phyloP scores from a whole-genome alignment of 92 coral and sea anemone species.

The Porites cylindrica region DNA sequence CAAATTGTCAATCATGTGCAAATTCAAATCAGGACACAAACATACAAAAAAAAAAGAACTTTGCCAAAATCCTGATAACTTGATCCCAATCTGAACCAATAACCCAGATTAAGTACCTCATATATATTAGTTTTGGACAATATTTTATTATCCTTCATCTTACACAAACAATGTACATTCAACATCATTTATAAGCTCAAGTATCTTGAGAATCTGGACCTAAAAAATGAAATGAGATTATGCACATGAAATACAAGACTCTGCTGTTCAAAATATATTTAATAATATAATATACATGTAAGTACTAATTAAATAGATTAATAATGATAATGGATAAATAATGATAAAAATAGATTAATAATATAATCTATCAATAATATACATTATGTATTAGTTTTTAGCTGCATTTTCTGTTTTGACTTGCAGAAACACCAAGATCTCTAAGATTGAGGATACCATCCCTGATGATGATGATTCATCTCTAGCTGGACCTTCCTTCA shows the following conservation, averaged over 20 bases:
- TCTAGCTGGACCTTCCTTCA: constrained; percentile 42
- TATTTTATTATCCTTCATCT: constrained; percentile 4
- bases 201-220: constrained; percentile 9
- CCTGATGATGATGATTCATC: constrained; percentile 30
- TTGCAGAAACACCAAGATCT: constrained; percentile 26
- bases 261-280: neutral
- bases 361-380: no score
- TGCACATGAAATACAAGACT: constrained; percentile 5
- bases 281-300: no score
- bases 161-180: neutral
- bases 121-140: neutral
- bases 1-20: constrained; percentile 1
- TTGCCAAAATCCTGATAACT: neutral
- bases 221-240: neutral
- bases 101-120: neutral
- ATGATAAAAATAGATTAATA: no score
- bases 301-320: no score
- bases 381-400: neutral
- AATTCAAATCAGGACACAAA: neutral
- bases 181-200: constrained; percentile 11
- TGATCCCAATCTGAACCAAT: neutral
- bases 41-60: neutral
- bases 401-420: constrained; percentile 9
- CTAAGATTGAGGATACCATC: constrained; percentile 19
- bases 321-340: no score